These are phyloP conservation scores for Megaceryle alcyon DNA, from an alignment of 2,797 vertebrate genomes.

Conservation along the genomic window DNA sequence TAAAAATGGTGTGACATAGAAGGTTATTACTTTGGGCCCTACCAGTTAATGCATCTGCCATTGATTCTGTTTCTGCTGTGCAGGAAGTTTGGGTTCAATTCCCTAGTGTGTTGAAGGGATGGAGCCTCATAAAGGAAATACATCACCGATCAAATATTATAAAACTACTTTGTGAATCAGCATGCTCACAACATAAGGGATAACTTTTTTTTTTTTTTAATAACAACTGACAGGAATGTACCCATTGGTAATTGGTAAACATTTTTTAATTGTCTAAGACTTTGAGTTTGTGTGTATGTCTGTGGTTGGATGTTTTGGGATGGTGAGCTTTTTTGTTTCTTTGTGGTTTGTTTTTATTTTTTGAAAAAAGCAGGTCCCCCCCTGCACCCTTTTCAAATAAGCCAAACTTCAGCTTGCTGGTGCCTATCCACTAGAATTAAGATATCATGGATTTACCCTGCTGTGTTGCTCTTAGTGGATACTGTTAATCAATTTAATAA, in stretches of 20 bases:
- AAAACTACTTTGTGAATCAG: neutral
- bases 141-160: neutral
- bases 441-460: accelerated
- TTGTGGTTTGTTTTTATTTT: neutral
- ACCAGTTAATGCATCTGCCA: neutral
- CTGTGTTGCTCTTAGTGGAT: neutral
- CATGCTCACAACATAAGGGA: neutral
- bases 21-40: neutral
- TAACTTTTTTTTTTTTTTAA: neutral
- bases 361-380: neutral
- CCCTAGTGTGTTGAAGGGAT: neutral
- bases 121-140: neutral
- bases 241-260: neutral
- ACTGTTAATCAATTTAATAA: neutral
- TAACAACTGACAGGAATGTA: neutral
- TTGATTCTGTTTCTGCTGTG: accelerated
- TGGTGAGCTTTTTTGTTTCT: neutral
- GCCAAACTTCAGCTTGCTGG: neutral
- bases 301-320: neutral
- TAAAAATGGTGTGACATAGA: neutral
- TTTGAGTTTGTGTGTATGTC: too few species aligned
- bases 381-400: neutral
- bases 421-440: neutral
- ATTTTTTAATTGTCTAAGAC: neutral
- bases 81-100: neutral